Evolutionary conservation across 2,113 vertebrate species (phyloP).

Genomic region (Macheiramphus alcinus): DNA sequence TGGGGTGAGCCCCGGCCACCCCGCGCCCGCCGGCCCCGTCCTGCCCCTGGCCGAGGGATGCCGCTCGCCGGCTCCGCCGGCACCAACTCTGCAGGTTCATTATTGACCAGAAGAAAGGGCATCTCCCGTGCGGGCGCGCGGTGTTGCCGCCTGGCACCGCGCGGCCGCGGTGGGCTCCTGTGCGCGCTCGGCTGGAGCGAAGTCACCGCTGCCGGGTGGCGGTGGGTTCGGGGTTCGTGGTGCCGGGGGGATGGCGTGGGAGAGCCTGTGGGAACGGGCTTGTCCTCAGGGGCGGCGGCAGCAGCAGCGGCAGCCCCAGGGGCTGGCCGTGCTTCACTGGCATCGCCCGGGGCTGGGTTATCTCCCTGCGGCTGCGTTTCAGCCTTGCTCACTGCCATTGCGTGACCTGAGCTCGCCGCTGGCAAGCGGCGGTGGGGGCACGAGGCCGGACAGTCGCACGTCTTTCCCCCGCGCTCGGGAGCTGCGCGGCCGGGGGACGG

Average conservation of each 20-base stretch:
- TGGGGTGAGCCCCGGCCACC: neutral
- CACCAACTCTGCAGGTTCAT: fast-evolving
- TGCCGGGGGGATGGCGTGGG: fast-evolving
- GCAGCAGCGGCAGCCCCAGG: no score
- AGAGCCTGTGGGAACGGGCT: fast-evolving
- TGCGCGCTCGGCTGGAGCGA: fast-evolving
- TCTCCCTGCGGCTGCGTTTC: fast-evolving
- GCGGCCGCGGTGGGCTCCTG: neutral
- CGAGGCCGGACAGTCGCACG: fast-evolving
- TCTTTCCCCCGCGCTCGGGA: fast-evolving
- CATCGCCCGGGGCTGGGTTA: fast-evolving
- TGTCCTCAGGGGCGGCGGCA: fast-evolving
- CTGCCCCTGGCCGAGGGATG: neutral
- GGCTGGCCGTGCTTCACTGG: fast-evolving
- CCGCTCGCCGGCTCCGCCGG: neutral
- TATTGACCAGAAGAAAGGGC: neutral
- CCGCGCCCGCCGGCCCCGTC: fast-evolving
- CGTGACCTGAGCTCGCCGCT: fast-evolving
- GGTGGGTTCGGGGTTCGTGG: neutral
- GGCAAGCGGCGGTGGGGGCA: fast-evolving
- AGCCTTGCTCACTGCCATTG: fast-evolving
- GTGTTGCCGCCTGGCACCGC: neutral
- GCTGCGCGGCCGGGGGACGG: fast-evolving
- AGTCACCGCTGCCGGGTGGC: fast-evolving
- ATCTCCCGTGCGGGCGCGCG: fast-evolving